phyloP scores from a whole-genome alignment of 2,888 invertebrate species.

The Empis livida region DNA sequence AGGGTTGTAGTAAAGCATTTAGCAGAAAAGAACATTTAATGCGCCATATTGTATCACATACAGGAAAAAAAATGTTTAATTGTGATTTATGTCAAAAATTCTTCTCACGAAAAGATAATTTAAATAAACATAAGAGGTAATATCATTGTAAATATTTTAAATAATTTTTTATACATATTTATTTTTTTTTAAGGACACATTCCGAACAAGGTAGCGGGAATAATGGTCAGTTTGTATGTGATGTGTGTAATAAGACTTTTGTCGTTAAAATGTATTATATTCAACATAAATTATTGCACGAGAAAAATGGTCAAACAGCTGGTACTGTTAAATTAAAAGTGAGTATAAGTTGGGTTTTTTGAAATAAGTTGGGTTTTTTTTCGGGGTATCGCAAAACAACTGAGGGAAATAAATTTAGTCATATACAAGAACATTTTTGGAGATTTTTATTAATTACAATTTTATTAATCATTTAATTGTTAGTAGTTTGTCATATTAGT shows the following conservation, averaged over 20 bases:
- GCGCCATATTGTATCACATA: constrained; percentile 52
- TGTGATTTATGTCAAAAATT: constrained; percentile 47
- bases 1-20: constrained; percentile 48
- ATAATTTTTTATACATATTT: neutral
- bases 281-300: constrained; percentile 46
- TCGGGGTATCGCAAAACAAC: too few relatives aligned
- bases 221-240: constrained; percentile 45
- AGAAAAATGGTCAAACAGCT: constrained; percentile 18
- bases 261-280: constrained; percentile 52
- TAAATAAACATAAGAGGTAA: constrained; percentile 34
- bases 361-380: too few relatives aligned
- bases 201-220: constrained; percentile 16
- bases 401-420: too few relatives aligned
- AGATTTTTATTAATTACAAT: too few relatives aligned
- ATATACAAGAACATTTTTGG: too few relatives aligned
- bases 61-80: constrained; percentile 51
- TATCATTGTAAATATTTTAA: constrained; percentile 3
- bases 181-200: constrained; percentile 23
- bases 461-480: too few relatives aligned
- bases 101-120: constrained; percentile 37
- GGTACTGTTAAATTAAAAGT: constrained; percentile 14
- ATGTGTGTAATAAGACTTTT: constrained; percentile 51
- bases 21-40: constrained; percentile 56
- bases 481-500: too few relatives aligned
- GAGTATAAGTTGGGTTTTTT: neutral